These are phyloP conservation scores for Sweltsa coloradensis DNA, from an alignment of 1,140 invertebrate species.

Conservation along the genomic window DNA sequence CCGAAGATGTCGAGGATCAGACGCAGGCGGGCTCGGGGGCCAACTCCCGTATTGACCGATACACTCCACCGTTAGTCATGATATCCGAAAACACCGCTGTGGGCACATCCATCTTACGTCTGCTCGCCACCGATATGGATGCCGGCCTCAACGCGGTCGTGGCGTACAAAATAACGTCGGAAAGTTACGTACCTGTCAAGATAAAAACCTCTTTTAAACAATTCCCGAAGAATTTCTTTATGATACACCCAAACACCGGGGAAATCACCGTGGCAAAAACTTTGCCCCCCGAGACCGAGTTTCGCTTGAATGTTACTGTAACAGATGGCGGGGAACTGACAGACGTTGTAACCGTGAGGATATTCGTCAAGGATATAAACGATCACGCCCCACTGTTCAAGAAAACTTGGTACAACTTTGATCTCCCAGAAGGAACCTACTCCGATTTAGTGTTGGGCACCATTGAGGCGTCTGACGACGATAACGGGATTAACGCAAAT, in stretches of 20 bases:
- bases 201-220: conserved; percentile 13
- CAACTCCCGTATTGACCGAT: neutral
- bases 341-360: conserved; percentile 52
- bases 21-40: too few species aligned
- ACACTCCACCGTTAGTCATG: conserved; percentile 41
- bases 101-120: conserved; percentile 57
- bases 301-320: conserved; percentile 63
- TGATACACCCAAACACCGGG: conserved; percentile 56
- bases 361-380: conserved; percentile 66
- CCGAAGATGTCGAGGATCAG: too few species aligned
- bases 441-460: conserved; percentile 54
- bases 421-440: conserved; percentile 65
- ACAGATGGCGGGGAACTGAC: conserved; percentile 59
- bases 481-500: conserved; percentile 63
- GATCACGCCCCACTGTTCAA: conserved; percentile 74
- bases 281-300: conserved; percentile 62
- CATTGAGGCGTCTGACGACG: conserved; percentile 61
- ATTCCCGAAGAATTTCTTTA: conserved; percentile 44
- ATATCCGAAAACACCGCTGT: conserved; percentile 67
- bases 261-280: conserved; percentile 62
- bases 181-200: conserved; percentile 25
- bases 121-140: conserved; percentile 75
- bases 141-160: conserved; percentile 57
- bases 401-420: conserved; percentile 69
- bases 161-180: conserved; percentile 57